Evolutionary conservation across 2,888 invertebrate genomes (phyloP), one percentile per base, ranked within the genome.

Genomic region (Tipula unca): DNA sequence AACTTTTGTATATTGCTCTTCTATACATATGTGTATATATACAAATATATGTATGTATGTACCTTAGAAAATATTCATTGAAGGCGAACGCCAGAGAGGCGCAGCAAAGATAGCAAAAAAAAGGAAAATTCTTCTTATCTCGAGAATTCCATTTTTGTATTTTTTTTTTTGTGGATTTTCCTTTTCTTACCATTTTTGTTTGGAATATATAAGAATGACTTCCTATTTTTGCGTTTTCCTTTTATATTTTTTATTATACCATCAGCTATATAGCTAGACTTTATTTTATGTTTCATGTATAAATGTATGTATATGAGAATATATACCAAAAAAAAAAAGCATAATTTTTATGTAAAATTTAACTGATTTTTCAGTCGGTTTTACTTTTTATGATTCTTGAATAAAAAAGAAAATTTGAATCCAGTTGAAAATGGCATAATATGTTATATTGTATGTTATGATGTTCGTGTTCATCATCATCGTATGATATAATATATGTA

Each of bases 291-390:
- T 54, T 54, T 54, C 17, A 4, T 54, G 8, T 54, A 1, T 54
- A 54, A 17, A 4, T 54, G 8, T 54, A 1, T 54, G 17, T 17
- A 54, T 32, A 54, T 13, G 48, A 20, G 25, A 10, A 25, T 25
- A 69, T 14, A 1, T 6, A 32, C 4, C 32, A 32, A 32, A 32
- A 32, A 32, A 69, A 69, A n/a, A 69, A 69, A 69, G 25, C 69
- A 69, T 69, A 69, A 69, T 69, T 69, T 69, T 69, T 69, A 69
- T 69, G 69, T 69, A 69, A 69, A 69, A 69, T 69, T 69, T 69
- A 25, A 69, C 69, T 69, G 69, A 69, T 69, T 69, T 69, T 69
- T 69, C 69, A 69, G n/a, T 48, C n/a, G 48, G 48, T 69, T 25
- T 69, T 54, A 17, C 10, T 25, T 69, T 25, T 69, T 69, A 69